A percentile compares a stretch with the other conserved stretches of the same genome.
Conservation (phyloP, 2,113 vertebrate genomes). For the Grallaria varia region DNA sequence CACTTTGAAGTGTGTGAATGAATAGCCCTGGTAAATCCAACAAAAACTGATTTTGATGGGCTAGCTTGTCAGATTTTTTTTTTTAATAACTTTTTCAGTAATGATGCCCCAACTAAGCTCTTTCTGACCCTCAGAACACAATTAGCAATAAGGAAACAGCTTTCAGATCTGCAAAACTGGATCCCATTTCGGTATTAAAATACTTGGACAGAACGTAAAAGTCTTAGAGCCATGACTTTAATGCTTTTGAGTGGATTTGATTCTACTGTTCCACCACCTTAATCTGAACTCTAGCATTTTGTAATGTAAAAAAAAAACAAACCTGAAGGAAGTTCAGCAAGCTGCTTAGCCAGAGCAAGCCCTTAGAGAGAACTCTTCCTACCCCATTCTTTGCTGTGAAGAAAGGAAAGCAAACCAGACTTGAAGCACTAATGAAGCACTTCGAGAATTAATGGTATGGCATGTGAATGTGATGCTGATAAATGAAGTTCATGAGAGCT, state of each 20-base stretch:
- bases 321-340: neutral
- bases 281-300: neutral
- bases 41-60: neutral
- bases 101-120: neutral
- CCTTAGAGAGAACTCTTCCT: neutral
- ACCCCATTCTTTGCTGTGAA: neutral
- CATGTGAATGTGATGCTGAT: neutral
- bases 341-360: neutral
- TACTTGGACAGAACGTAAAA: neutral
- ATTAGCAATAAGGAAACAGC: neutral
- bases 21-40: neutral
- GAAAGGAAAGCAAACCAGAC: neutral
- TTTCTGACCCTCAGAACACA: neutral
- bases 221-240: neutral
- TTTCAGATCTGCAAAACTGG: neutral
- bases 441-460: neutral
- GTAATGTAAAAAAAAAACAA: neutral
- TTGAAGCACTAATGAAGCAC: neutral
- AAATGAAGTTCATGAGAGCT: neutral
- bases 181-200: neutral
- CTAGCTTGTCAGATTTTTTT: neutral
- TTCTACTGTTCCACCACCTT: neutral
- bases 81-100: neutral
- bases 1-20: neutral
- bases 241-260: neutral